phyloP scores from a whole-genome alignment of 2,113 vertebrate species.

The Perccottus glenii region DNA sequence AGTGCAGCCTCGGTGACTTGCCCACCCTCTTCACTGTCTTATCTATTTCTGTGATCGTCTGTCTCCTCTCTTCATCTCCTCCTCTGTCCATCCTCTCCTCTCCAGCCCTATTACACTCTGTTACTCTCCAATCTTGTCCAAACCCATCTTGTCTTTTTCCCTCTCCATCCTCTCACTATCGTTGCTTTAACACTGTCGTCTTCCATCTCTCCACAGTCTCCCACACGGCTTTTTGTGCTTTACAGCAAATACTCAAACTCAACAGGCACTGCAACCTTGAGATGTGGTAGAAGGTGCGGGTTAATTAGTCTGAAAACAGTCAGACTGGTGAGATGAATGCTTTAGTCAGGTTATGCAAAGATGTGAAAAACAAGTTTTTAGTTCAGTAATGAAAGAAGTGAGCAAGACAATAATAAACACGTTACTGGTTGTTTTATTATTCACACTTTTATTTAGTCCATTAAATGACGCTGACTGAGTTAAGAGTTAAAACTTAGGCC shows the following conservation, averaged over 20 bases:
- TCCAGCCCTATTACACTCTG: constrained; percentile 45
- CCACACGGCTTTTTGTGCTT: constrained; percentile 15
- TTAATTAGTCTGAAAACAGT: constrained; percentile 45
- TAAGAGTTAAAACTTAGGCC: no score
- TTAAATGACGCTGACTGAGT: no score
- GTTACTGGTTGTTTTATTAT: not conserved
- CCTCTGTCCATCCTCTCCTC: constrained; percentile 40
- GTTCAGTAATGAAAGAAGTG: constrained; percentile 8
- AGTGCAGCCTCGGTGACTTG: constrained; percentile 67
- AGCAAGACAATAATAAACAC: constrained; percentile 2
- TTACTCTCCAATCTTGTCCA: constrained; percentile 47
- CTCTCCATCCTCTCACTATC: constrained; percentile 36
- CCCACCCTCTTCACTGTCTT: constrained; percentile 55
- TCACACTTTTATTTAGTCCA: no score
- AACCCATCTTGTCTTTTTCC: constrained; percentile 16
- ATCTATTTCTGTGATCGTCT: constrained; percentile 44
- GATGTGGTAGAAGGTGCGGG: constrained; percentile 23
- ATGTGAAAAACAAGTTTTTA: constrained; percentile 14
- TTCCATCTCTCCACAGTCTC: constrained; percentile 16
- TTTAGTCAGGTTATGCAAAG: constrained; percentile 10
- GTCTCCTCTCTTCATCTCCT: constrained; percentile 40
- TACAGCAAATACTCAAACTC: constrained; percentile 17
- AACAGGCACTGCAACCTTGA: constrained; percentile 18
- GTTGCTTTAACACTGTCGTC: constrained; percentile 30
- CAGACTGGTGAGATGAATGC: constrained; percentile 6